Evolutionary conservation across 2,888 invertebrate genomes (phyloP), one percentile per base, ranked within the genome.

Genomic region (Ichneumoninae sp.): DNA sequence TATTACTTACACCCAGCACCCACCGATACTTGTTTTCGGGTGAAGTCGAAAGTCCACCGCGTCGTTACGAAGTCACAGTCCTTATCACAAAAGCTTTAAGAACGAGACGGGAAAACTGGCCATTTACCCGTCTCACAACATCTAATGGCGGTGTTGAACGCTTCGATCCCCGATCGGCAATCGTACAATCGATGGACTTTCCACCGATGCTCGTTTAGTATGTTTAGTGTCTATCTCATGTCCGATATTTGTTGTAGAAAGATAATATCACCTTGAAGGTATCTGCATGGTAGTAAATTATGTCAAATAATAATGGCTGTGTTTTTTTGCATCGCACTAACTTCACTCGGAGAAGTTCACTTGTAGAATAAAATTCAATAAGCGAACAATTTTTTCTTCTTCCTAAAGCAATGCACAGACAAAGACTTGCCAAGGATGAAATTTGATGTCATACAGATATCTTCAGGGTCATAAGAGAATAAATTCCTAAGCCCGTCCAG

Each of bases 41-140:
- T 26, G 19, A 70, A 33, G 50, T 52, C 33, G 33, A 70, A 70
- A 70, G 70, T 70, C 33, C 52, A 54, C 33, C 33, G 44, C 44
- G 8, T 47, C 44, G 40, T 66, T 68, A 4, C 40, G 47, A 50
- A 68, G 1, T 7, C 22, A 26, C 10, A 26, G 3, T 57, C 10
- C 8, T 54, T 10, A 10, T 22, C 8, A 13, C 8, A 13, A 26
- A 26, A 57, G 26, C 26, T 57, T 26, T 26, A 26, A 26, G 13
- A 26, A 7, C 13, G 26, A 13, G 13, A 57, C 22, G 57, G 26
- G 57, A 7, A 22, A 57, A 57, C 22, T 57, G 57, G 22, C 22
- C 57, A 57, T 57, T 26, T 57, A 26, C 57, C 13, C 57, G 57
- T 57, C 26, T 47, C 44, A 16, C 3, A 57, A 1, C 26, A 22